Conservation (phyloP, 2,113 vertebrate species). For the Pelobates fuscus region DNA sequence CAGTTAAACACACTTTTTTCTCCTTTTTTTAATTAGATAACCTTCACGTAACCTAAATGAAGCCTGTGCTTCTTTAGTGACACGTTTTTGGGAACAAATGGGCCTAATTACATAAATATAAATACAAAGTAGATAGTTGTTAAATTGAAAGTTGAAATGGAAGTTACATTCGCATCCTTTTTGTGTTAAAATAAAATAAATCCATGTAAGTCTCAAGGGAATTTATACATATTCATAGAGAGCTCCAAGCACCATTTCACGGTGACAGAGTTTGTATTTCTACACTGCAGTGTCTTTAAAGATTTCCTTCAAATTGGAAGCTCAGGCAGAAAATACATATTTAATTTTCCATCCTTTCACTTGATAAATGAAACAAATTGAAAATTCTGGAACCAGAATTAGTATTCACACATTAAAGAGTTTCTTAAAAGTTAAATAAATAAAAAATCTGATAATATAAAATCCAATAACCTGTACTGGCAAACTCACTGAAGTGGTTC, state of each 20-base stretch:
- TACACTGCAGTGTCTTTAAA: conserved; percentile 38
- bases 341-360: conserved; percentile 33
- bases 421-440: too few species aligned
- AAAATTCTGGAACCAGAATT: neutral
- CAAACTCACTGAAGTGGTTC: too few species aligned
- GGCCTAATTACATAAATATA: conserved; percentile 22
- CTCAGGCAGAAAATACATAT: conserved; percentile 37
- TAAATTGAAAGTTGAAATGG: conserved; percentile 12
- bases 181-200: conserved; percentile 21
- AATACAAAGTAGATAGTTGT: conserved; percentile 25
- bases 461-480: too few species aligned
- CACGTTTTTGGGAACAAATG: neutral
- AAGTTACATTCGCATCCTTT: conserved; percentile 37
- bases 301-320: conserved; percentile 32
- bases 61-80: too few species aligned
- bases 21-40: too few species aligned
- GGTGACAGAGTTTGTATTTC: conserved; percentile 28
- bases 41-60: too few species aligned
- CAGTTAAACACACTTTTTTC: too few species aligned
- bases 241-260: conserved; percentile 27
- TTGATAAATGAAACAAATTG: conserved; percentile 29
- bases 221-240: conserved; percentile 42
- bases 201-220: conserved; percentile 37
- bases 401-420: neutral
- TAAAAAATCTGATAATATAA: too few species aligned